Base-by-base conservation (phyloP, 37 sponge, comb jelly and placozoan genomes). In the Ianthella basta region DNA sequence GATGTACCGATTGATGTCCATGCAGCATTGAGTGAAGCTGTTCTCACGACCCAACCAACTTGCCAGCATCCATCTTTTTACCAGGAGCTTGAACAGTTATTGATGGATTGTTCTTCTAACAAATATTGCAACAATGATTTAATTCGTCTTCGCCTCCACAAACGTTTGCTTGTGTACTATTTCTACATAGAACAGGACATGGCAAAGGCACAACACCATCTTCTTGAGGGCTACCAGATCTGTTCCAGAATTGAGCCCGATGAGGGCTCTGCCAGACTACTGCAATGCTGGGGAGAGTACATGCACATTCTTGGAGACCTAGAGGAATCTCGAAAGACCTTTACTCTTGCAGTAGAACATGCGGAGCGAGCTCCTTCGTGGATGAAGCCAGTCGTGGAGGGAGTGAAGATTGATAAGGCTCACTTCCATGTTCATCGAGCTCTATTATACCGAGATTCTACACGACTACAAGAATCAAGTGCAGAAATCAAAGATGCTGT, bases 261-360 rank as follows among this genome's bases (percentile, higher is more conserved):
- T 30, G 70, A 69, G 34, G 70, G 70, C 4, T 34, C 70, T 34
- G 70, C 34, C 34, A 32, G 70, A 18, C 33, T 69, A 18, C 12
- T 69, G 18, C 1, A 16, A 6, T 69, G 33, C 19, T 69, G 70
- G 70, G 70, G 70, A 1, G 70, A 69, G 6, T 69, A 69, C 70
- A 69, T 69, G 70, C 70, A 69, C 70, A 69, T 69, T 1, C 18
- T 69, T n/a, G 70, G 70, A 69, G 70, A 69, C 70, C 34, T 34
- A 1, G 70, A 69, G 35, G 70, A 69, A 69, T 69, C 70, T 18
- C 70, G 70, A 4, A 69, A 30, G 6, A 27, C 70, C 18, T 69
- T 69, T 30, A 6, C 70, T 3, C 33, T 29, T 3, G 70, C 70
- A 32, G 70, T 69, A 3, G 70, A 69, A 18, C 70, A 69, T 29